Evolutionary conservation across 2,113 vertebrate genomes (phyloP).

Genomic region (Tragelaphus strepsiceros): DNA sequence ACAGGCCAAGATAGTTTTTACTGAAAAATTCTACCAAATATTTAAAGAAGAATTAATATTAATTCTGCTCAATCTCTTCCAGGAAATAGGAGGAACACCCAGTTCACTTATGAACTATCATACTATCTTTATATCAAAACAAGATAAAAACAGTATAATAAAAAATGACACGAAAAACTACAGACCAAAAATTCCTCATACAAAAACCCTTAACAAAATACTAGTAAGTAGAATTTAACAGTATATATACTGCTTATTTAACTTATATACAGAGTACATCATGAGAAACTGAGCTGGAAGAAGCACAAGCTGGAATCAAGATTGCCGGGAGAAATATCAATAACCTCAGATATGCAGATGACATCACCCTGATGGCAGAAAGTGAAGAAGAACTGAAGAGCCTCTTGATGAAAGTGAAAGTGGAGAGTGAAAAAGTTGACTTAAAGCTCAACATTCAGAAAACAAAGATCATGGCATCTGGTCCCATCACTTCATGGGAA

Average conservation of each 20-base stretch:
- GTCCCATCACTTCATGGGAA: too few species aligned
- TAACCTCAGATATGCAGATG: too few species aligned
- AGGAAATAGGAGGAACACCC: not conserved
- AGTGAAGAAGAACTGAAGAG: too few species aligned
- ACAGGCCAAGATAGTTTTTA: not conserved
- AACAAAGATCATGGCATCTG: too few species aligned
- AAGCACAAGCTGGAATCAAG: too few species aligned
- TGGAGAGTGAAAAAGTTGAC: too few species aligned
- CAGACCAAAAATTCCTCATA: not conserved
- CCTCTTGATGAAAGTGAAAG: too few species aligned
- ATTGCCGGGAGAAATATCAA: too few species aligned
- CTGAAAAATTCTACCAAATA: not conserved
- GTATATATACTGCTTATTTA: not conserved
- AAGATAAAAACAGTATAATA: not conserved
- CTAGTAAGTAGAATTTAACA: not conserved
- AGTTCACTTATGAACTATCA: not conserved
- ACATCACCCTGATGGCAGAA: too few species aligned
- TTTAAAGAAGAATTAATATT: not conserved
- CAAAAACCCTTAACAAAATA: not conserved
- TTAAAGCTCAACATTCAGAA: too few species aligned
- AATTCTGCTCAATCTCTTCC: not conserved
- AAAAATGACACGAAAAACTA: not conserved
- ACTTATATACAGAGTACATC: too few species aligned
- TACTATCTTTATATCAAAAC: not conserved
- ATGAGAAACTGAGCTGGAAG: too few species aligned